A percentile compares a stretch with the other conserved stretches of the same genome.
Evolutionary conservation across 2,888 invertebrate genomes (phyloP).

Genomic region (Tetrapedia diversipes): DNA sequence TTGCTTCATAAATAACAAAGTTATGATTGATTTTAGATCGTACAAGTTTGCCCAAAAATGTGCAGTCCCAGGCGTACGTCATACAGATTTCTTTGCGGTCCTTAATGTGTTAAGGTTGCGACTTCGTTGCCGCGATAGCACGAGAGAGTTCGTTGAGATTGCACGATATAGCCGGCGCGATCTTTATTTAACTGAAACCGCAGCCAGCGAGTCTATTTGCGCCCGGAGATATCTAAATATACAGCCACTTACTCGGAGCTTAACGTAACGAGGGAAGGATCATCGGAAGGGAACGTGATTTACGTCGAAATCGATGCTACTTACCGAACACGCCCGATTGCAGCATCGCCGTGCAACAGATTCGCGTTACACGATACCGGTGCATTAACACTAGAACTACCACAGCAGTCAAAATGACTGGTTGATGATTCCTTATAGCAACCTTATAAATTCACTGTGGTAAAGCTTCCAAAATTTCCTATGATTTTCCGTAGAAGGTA

Average conservation of each 20-base stretch:
- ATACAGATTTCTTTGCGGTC: no score
- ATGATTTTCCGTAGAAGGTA: no score
- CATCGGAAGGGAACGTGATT: slow-evolving; percentile 7
- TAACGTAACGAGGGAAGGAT: slow-evolving; percentile 23
- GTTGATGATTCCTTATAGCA: no score
- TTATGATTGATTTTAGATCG: no score
- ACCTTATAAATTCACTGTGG: no score
- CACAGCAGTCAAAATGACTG: no score
- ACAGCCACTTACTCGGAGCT: slow-evolving; percentile 14
- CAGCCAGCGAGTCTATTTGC: slow-evolving; percentile 48
- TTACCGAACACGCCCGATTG: background rate
- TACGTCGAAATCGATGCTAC: background rate
- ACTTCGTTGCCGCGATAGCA: slow-evolving; percentile 11
- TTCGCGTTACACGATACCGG: slow-evolving; percentile 6
- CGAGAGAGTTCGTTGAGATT: slow-evolving; percentile 14
- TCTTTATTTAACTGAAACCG: slow-evolving; percentile 55
- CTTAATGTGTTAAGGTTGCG: background rate
- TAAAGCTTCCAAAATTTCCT: no score
- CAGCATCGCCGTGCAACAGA: background rate
- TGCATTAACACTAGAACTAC: background rate
- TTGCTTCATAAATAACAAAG: no score
- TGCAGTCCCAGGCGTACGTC: no score
- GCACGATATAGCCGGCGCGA: slow-evolving; percentile 1
- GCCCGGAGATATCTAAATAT: slow-evolving; percentile 36
- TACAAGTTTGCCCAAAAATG: no score